Conservation (phyloP, 2,888 invertebrate species). For the Hyles lineata region DNA sequence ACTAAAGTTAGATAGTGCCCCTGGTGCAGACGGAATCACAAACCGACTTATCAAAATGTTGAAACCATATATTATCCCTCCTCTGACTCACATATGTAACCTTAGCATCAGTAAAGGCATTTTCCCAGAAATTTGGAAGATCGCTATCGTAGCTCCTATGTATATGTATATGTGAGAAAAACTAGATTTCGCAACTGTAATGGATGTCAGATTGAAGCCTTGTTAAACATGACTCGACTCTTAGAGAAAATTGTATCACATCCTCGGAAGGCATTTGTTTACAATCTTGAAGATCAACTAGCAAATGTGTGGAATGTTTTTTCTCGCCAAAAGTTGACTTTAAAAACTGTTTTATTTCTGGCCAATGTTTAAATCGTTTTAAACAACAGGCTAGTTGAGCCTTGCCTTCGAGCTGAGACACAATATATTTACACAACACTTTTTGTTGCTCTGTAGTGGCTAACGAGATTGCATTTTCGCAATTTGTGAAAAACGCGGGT, state of each 20-base stretch:
- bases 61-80: too few relatives aligned
- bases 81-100: too few relatives aligned
- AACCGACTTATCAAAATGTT: too few relatives aligned
- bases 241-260: background rate
- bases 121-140: too few relatives aligned
- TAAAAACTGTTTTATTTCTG: constrained; percentile 43
- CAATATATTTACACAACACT: constrained; percentile 44
- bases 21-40: too few relatives aligned
- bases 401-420: constrained; percentile 42
- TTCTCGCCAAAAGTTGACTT: constrained; percentile 46
- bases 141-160: too few relatives aligned
- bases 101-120: too few relatives aligned
- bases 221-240: background rate
- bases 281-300: background rate
- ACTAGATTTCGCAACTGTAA: too few relatives aligned
- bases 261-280: background rate
- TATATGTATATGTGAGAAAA: too few relatives aligned
- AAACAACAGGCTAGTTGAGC: constrained; percentile 45
- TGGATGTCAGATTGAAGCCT: too few relatives aligned
- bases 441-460: constrained; percentile 35
- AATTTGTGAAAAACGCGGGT: constrained; percentile 44
- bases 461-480: constrained; percentile 41
- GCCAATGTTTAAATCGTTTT: constrained; percentile 44
- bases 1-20: too few relatives aligned
- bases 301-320: constrained; percentile 36